Evolutionary conservation across 2,113 vertebrate species (phyloP).

Genomic region (Noturus placidus): DNA sequence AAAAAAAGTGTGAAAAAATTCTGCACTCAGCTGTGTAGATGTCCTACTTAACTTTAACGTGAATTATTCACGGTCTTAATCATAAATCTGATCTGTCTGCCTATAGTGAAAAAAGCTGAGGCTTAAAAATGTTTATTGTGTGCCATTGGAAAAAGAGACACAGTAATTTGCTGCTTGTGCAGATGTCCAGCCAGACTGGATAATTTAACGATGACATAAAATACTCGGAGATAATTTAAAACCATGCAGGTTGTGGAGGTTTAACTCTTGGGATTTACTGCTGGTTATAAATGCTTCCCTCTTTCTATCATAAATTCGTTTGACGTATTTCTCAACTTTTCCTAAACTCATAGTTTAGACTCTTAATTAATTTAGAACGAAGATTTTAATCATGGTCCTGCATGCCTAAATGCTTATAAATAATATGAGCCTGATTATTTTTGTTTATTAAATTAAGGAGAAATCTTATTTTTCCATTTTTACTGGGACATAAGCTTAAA

Average conservation of each 20-base stretch:
- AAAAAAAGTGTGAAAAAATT: neutral
- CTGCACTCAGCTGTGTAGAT: neutral
- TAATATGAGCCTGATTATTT: neutral
- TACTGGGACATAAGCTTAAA: neutral
- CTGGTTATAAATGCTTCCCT: neutral
- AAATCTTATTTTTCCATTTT: neutral
- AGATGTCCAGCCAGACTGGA: constrained; percentile 26
- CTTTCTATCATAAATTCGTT: neutral
- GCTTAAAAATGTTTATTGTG: neutral
- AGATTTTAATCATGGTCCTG: neutral
- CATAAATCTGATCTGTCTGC: neutral
- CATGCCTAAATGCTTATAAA: neutral
- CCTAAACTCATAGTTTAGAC: neutral
- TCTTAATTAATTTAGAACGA: neutral
- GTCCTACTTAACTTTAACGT: neutral
- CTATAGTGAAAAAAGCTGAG: neutral
- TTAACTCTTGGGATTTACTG: neutral
- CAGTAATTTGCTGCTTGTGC: constrained; percentile 33
- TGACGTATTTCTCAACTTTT: neutral
- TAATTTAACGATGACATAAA: constrained; percentile 22
- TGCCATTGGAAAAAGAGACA: constrained; percentile 32
- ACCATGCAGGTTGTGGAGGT: neutral
- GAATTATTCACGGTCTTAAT: neutral
- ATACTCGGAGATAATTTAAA: neutral
- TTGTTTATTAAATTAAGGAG: neutral